Conservation (phyloP, 1,140 invertebrate species). For the Amyelois transitella region DNA sequence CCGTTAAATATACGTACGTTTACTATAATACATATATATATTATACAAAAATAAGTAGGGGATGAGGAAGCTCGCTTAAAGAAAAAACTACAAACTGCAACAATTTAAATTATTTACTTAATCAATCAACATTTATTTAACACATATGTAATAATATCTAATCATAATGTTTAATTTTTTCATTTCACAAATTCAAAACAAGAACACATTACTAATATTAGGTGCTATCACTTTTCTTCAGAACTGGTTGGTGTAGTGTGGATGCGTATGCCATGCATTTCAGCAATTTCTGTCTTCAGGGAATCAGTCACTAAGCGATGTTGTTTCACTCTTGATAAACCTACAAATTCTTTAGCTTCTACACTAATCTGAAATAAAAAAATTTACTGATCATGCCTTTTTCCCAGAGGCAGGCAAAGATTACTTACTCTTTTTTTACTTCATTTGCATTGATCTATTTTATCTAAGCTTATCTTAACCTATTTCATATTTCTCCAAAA, state of each 20-base stretch:
- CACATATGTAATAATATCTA: not conserved
- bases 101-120: no score
- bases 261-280: slow-evolving; percentile 89
- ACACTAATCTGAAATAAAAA: slow-evolving; percentile 74
- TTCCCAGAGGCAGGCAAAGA: no score
- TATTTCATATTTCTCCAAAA: no score
- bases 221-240: not conserved
- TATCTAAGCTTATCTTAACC: no score
- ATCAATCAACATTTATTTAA: no score
- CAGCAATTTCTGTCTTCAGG: slow-evolving; percentile 86
- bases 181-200: not conserved
- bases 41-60: no score
- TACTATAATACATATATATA: no score
- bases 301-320: slow-evolving; percentile 86
- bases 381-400: not conserved
- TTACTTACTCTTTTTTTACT: no score
- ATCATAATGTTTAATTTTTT: not conserved
- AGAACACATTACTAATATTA: not conserved
- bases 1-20: no score
- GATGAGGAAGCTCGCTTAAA: no score
- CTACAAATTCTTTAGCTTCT: slow-evolving; percentile 84
- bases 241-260: slow-evolving; percentile 74
- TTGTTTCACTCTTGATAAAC: slow-evolving; percentile 85
- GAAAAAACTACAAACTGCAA: no score
- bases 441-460: no score